These are phyloP conservation scores for Epiblema foenella DNA, from an alignment of 2,888 invertebrate species.

Conservation along the genomic window DNA sequence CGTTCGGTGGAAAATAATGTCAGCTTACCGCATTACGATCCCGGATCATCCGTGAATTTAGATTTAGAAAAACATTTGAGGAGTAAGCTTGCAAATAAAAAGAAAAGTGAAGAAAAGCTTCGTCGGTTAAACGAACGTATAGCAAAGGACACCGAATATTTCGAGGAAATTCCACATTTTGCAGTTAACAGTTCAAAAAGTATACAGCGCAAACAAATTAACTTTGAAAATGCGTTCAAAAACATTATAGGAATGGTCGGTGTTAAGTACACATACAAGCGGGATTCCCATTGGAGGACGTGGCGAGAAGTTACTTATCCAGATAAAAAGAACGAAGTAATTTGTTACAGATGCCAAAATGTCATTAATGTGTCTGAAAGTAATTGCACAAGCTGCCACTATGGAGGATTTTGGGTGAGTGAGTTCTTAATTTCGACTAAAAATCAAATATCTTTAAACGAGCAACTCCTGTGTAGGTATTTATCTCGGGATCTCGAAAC, in stretches of 20 bases:
- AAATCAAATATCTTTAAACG: background rate
- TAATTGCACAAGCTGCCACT: slow-evolving; percentile 51
- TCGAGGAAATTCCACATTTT: slow-evolving; percentile 59
- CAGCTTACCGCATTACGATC: slow-evolving; percentile 15
- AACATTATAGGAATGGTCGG: slow-evolving; percentile 61
- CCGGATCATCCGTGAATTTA: background rate
- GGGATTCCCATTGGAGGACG: slow-evolving; percentile 67
- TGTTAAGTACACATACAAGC: slow-evolving; percentile 62
- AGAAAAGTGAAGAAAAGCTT: slow-evolving; percentile 17
- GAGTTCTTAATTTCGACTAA: slow-evolving; percentile 38
- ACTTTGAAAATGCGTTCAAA: slow-evolving; percentile 59
- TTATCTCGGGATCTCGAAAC: no score
- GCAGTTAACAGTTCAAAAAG: slow-evolving; percentile 44
- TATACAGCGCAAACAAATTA: slow-evolving; percentile 46
- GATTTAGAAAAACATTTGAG: slow-evolving; percentile 9
- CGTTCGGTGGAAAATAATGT: slow-evolving; percentile 3
- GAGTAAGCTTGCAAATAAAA: slow-evolving; percentile 20
- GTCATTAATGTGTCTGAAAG: slow-evolving; percentile 46
- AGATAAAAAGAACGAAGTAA: slow-evolving; percentile 49
- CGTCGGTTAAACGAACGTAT: slow-evolving; percentile 23
- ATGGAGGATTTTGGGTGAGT: slow-evolving; percentile 70
- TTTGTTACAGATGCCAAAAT: slow-evolving; percentile 63
- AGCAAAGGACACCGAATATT: slow-evolving; percentile 51
- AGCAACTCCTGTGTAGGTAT: no score
- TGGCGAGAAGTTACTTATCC: slow-evolving; percentile 60